Conservation (phyloP, 1,140 invertebrate genomes). For the Cheumatopsyche charites region DNA sequence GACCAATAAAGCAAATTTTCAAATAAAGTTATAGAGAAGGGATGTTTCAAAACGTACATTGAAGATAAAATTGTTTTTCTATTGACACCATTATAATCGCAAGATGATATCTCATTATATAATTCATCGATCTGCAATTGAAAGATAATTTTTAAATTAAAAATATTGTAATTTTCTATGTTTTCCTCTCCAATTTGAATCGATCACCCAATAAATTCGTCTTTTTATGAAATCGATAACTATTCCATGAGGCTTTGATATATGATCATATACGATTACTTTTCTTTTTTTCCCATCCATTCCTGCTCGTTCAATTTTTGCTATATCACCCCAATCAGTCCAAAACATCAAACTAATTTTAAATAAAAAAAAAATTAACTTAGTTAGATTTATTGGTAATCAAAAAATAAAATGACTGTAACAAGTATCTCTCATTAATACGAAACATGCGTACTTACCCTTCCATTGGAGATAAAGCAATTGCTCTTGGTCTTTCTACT, state of each 20-base stretch:
- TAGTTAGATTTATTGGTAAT: background rate
- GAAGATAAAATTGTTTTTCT: slow-evolving; percentile 78
- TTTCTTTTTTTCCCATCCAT: slow-evolving; percentile 93
- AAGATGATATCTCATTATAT: slow-evolving; percentile 82
- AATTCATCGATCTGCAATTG: slow-evolving; percentile 82
- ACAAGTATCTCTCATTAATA: slow-evolving; percentile 26
- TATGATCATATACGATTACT: slow-evolving; percentile 84
- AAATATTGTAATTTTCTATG: background rate
- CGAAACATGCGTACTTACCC: slow-evolving; percentile 63
- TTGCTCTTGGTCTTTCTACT: slow-evolving; percentile 93
- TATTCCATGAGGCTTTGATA: slow-evolving; percentile 96
- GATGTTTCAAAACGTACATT: slow-evolving; percentile 77
- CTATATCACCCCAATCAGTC: slow-evolving; percentile 92
- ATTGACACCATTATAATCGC: slow-evolving; percentile 83
- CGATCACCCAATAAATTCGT: slow-evolving; percentile 92
- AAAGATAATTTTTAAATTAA: background rate
- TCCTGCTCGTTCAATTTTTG: slow-evolving; percentile 89
- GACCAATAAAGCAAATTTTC: slow-evolving; percentile 97
- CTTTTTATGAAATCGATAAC: slow-evolving; percentile 84
- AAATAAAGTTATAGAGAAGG: slow-evolving; percentile 90
- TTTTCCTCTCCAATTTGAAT: no score
- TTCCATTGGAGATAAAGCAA: slow-evolving; percentile 92
- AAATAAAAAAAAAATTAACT: background rate
- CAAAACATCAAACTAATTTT: slow-evolving; percentile 86
- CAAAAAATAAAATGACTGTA: no score